Conservation (phyloP, 2,888 invertebrate species). For the Lycia hirtaria region DNA sequence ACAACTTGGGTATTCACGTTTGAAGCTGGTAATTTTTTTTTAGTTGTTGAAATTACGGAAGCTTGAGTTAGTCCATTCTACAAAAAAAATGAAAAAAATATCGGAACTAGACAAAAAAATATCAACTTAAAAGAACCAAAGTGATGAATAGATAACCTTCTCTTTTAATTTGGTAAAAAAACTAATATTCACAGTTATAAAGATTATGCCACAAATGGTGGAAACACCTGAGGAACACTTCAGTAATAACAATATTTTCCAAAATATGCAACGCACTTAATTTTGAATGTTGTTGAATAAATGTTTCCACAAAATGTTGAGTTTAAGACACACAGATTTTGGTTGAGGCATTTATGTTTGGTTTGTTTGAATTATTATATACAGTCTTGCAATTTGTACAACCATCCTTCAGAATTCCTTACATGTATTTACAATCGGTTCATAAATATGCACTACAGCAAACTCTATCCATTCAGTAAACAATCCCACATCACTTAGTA, state of each 20-base stretch:
- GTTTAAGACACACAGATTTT: conserved; percentile 5
- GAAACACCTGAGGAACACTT: neutral
- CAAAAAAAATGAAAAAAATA: too few relatives aligned
- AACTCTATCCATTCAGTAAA: conserved; percentile 75
- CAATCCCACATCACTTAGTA: conserved; percentile 77
- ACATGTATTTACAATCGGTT: conserved; percentile 69
- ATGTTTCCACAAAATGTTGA: conserved; percentile 4
- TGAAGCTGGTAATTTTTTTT: too few relatives aligned
- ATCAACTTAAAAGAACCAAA: too few relatives aligned
- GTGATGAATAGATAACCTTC: too few relatives aligned
- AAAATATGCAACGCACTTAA: neutral
- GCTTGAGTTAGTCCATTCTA: too few relatives aligned
- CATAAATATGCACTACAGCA: conserved; percentile 67
- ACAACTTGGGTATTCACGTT: too few relatives aligned
- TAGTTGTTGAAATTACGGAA: too few relatives aligned
- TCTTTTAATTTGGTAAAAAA: too few relatives aligned
- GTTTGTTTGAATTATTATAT: conserved; percentile 42
- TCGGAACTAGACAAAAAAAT: too few relatives aligned
- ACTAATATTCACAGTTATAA: too few relatives aligned
- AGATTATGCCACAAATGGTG: conserved; percentile 15
- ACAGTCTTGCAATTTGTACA: conserved; percentile 83
- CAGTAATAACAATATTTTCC: too few relatives aligned
- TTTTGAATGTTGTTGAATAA: neutral
- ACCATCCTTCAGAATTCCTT: conserved; percentile 65
- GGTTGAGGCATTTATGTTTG: conserved; percentile 25